Base-by-base conservation (phyloP, 2,113 vertebrate species). In the Menura novaehollandiae region DNA sequence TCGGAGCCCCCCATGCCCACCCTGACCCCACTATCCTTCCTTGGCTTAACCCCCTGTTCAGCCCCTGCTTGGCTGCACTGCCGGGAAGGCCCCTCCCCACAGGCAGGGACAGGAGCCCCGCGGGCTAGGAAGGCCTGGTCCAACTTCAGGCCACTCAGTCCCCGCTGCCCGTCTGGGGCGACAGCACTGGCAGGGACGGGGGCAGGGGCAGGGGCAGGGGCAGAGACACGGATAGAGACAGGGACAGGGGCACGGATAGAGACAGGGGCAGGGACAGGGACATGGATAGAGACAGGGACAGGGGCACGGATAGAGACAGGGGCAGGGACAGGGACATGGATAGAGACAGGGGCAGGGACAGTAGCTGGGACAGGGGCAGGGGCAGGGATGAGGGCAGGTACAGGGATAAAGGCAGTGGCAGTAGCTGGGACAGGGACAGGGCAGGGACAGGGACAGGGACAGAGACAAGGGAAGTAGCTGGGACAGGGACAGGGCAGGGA, bases 111-210 rank as follows among this genome's bases (percentile, higher is more conserved):
- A 3, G 35, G 41, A 52, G n/a, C 80, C 23, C 9, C 27, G 9
- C 6, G 20, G 46, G 37, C 13, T 27, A 6, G 15, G 5, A 7
- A 9, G 3, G 15, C 3, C 49, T 43, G 19, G 1, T 2, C 24
- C 78, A 7, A 0, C 24, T 5, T 10, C 47, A 3, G 41, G 41
- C 6, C 18, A 20, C 69, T 33, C 14, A 6, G 43, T 16, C 3
- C 10, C 13, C 32, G 13, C 15, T 63, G 11, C 33, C 4, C 7
- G 6, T 26, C 19, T 2, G 4, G 24, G 17, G 1, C 17, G 22
- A 13, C 0, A 10, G 21, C 72, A 21, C 35, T 0, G 71, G 23
- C 49, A 46, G 11, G 10, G 69, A 1, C 58, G 19, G 44, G 59
- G 37, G 24, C 59, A 62, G 35, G 37, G 17, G 4, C 11, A 33